Evolutionary conservation across 1,140 invertebrate genomes (phyloP).

Genomic region (Leucophenga varia): DNA sequence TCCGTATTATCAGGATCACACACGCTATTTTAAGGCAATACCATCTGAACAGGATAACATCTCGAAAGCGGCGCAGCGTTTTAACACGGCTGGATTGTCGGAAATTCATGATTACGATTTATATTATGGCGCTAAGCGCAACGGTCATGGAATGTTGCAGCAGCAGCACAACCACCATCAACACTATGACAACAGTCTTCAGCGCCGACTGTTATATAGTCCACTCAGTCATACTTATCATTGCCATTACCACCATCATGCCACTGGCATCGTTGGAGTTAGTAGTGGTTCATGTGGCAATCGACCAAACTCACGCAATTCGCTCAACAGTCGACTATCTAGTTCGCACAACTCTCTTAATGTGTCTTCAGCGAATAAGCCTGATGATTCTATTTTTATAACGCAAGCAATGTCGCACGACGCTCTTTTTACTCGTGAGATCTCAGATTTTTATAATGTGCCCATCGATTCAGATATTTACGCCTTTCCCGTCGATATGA

Average conservation of each 20-base stretch:
- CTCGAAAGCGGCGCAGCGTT: constrained; percentile 42
- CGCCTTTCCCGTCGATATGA: constrained; percentile 78
- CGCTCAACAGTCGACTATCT: constrained; percentile 72
- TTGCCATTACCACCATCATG: constrained; percentile 55
- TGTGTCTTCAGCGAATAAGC: constrained; percentile 67
- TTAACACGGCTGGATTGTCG: constrained; percentile 42
- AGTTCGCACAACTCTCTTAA: constrained; percentile 80
- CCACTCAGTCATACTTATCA: constrained; percentile 33
- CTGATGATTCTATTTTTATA: constrained; percentile 81
- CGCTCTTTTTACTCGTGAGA: constrained; percentile 66
- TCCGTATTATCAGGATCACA: constrained; percentile 49
- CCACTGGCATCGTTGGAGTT: too few relatives aligned
- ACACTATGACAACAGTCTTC: constrained; percentile 27
- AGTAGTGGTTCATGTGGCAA: constrained; percentile 59
- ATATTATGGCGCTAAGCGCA: constrained; percentile 42
- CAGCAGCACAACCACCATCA: constrained; percentile 21
- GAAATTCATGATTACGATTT: constrained; percentile 54
- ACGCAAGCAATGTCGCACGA: constrained; percentile 84
- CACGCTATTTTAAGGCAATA: constrained; percentile 52
- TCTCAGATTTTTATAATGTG: constrained; percentile 82
- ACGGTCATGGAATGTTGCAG: too few relatives aligned
- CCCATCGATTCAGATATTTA: constrained; percentile 85
- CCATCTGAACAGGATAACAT: constrained; percentile 51
- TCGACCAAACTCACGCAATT: constrained; percentile 71
- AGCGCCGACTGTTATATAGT: constrained; percentile 37